Evolutionary conservation across 2,113 vertebrate species (phyloP).

Genomic region (Hirundichthys speculiger): DNA sequence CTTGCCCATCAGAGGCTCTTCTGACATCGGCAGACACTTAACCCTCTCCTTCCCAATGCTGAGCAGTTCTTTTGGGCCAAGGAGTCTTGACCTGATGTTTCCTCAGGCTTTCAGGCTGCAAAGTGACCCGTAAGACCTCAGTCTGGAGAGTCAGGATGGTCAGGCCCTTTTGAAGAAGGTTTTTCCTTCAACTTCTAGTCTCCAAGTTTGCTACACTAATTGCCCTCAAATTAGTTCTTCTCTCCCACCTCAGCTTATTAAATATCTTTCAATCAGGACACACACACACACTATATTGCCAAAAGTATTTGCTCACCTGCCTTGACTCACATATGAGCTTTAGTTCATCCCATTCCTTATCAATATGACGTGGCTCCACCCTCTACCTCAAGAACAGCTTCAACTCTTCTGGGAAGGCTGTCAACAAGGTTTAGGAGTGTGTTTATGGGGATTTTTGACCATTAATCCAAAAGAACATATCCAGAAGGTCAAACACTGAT

Average conservation of each 20-base stretch:
- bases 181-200: slow-evolving; percentile 41
- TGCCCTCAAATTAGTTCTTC: slow-evolving; percentile 44
- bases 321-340: no score
- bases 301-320: no score
- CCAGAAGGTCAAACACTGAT: no score
- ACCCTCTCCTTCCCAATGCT: slow-evolving; percentile 7
- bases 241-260: slow-evolving; percentile 18
- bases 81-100: slow-evolving; percentile 26
- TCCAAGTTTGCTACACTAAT: slow-evolving; percentile 36
- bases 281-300: no score
- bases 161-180: slow-evolving; percentile 45
- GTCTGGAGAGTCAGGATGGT: slow-evolving; percentile 38
- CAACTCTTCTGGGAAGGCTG: no score
- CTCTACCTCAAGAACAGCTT: no score
- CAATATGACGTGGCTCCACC: no score
- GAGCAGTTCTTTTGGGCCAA: slow-evolving; percentile 37
- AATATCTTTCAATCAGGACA: slow-evolving; percentile 10
- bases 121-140: slow-evolving; percentile 39
- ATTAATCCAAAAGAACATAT: no score
- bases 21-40: slow-evolving; percentile 26
- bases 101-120: slow-evolving; percentile 25
- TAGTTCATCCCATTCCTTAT: no score
- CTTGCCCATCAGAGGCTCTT: slow-evolving; percentile 4
- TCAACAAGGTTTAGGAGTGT: no score
- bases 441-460: no score